phyloP scores from a whole-genome alignment of 23 tunicate species.

The Halocynthia roretzi region DNA sequence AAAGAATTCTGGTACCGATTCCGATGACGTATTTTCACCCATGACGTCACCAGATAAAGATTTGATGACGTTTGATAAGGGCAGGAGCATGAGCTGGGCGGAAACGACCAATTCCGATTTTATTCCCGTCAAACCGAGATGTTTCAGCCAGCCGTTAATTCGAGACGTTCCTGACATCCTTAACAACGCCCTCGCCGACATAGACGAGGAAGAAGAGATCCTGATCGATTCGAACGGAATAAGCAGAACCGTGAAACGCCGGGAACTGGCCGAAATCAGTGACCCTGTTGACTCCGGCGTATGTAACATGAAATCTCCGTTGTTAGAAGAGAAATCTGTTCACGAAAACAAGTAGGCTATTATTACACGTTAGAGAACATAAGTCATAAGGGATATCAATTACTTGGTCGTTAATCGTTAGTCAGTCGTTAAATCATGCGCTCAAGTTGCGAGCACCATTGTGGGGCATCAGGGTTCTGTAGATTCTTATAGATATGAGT shows the following conservation, averaged over 20 bases:
- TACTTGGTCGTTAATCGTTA: neutral
- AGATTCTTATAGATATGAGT: too few species aligned
- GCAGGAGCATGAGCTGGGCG: neutral
- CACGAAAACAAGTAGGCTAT: too few species aligned
- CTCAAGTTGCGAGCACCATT: too few species aligned
- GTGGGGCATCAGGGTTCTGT: too few species aligned
- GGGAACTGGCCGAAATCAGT: neutral
- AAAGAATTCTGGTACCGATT: neutral
- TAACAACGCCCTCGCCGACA: neutral
- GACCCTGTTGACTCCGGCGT: neutral
- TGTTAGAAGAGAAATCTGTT: too few species aligned
- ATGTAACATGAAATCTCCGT: too few species aligned
- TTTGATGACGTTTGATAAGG: neutral
- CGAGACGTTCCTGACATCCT: neutral
- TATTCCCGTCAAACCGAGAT: neutral
- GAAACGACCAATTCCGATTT: neutral
- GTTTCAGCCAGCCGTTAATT: neutral
- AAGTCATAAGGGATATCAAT: neutral
- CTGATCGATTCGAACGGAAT: neutral
- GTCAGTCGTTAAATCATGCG: too few species aligned
- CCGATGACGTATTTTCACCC: neutral
- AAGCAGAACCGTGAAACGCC: slow-evolving; percentile 1
- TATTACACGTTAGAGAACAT: neutral
- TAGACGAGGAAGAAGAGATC: neutral
- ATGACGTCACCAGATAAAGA: neutral